Evolutionary conservation across 2,888 invertebrate genomes (phyloP).

Genomic region (Synanthedon myopaeformis): DNA sequence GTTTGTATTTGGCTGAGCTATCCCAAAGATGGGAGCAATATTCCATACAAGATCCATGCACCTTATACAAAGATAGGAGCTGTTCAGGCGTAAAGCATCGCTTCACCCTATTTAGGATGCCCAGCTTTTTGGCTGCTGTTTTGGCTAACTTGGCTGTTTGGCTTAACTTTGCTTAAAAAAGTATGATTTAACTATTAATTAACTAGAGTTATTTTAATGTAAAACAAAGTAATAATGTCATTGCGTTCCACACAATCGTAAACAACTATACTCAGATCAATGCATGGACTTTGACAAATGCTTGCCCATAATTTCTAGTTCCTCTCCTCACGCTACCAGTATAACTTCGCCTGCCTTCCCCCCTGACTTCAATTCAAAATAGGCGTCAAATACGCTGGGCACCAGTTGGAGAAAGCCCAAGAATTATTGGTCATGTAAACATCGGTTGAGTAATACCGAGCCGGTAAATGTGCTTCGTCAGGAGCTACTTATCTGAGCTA

Average conservation of each 20-base stretch:
- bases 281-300: conserved; percentile 56
- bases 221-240: too few relatives aligned
- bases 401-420: conserved; percentile 14
- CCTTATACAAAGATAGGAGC: too few relatives aligned
- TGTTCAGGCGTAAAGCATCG: too few relatives aligned
- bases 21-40: too few relatives aligned
- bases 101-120: too few relatives aligned
- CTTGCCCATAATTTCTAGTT: conserved; percentile 40
- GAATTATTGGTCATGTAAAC: conserved; percentile 26
- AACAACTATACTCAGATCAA: conserved; percentile 16
- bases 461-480: conserved; percentile 52
- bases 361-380: not conserved
- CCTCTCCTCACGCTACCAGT: not conserved
- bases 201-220: too few relatives aligned
- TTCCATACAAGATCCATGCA: too few relatives aligned
- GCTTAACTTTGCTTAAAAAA: too few relatives aligned
- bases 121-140: too few relatives aligned
- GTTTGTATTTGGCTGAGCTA: too few relatives aligned
- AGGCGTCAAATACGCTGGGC: not conserved
- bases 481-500: conserved; percentile 48
- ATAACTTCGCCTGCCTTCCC: not conserved
- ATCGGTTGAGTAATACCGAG: conserved; percentile 43
- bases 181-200: too few relatives aligned
- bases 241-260: not conserved
- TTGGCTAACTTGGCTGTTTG: too few relatives aligned